Evolutionary conservation across 1,140 invertebrate genomes (phyloP).

Genomic region (Wiebesia pumilae): DNA sequence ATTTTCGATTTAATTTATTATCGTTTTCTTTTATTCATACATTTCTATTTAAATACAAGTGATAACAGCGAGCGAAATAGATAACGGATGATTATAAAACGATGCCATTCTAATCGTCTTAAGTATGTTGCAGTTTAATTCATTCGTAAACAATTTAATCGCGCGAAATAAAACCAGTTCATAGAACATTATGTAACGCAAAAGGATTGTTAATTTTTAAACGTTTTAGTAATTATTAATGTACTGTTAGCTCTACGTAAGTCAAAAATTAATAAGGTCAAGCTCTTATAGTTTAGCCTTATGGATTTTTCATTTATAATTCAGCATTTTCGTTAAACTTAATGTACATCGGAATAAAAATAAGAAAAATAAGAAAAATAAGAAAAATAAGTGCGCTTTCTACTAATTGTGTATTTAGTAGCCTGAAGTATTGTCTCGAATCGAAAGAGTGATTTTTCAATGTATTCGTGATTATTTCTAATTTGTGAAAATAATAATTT

Average conservation of each 20-base stretch:
- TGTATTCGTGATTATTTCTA: too few species aligned
- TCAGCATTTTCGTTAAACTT: background rate
- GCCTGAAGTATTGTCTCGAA: background rate
- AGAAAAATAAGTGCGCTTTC: too few species aligned
- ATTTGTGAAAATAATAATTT: too few species aligned
- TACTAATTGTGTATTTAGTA: background rate
- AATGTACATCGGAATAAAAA: background rate
- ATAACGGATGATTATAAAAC: too few species aligned
- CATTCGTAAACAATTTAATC: background rate
- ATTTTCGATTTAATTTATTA: background rate
- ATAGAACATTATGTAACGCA: background rate
- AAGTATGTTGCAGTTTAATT: background rate
- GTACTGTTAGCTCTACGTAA: background rate
- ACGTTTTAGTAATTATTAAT: constrained; percentile 2
- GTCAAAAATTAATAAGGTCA: constrained; percentile 37
- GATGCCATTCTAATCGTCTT: too few species aligned
- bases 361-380: too few species aligned
- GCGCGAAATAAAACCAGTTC: background rate
- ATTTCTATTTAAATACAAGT: background rate
- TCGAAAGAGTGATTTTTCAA: too few species aligned
- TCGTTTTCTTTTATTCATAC: background rate
- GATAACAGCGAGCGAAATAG: background rate
- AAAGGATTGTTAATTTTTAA: constrained; percentile 1
- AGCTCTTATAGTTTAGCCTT: background rate
- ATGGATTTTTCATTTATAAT: constrained; percentile 23